Conservation (phyloP, 2,888 invertebrate genomes). For the Hermodice carunculata region DNA sequence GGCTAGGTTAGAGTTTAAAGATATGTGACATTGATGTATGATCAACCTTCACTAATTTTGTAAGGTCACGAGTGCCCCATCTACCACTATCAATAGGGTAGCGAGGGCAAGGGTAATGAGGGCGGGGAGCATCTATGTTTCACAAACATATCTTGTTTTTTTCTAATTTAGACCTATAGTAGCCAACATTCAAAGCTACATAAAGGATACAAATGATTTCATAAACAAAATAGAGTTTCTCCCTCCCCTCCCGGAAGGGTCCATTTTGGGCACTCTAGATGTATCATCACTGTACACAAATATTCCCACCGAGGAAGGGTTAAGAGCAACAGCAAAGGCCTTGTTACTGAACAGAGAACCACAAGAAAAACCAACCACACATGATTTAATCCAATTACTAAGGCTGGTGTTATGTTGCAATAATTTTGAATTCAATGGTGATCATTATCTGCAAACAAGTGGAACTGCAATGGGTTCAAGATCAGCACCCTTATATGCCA, state of each 20-base stretch:
- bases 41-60: too few species aligned
- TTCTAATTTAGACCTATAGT: conserved; percentile 1
- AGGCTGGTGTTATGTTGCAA: neutral
- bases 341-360: neutral
- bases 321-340: neutral
- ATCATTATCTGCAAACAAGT: neutral
- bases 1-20: too few species aligned
- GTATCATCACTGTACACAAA: conserved; percentile 2
- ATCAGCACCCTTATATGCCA: neutral
- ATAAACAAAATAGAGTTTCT: neutral
- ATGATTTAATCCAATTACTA: neutral
- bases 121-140: too few species aligned
- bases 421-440: neutral
- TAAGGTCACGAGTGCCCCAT: too few species aligned
- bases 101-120: too few species aligned
- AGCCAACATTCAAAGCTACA: neutral
- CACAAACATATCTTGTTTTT: too few species aligned
- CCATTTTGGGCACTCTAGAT: neutral
- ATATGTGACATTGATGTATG: too few species aligned
- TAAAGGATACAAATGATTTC: conserved; percentile 1
- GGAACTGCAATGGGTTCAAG: conserved; percentile 2
- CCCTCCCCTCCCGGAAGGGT: too few species aligned
- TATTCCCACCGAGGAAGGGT: neutral
- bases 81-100: too few species aligned
- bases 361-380: neutral